phyloP scores from a whole-genome alignment of 2,888 invertebrate species.

The Eudemis profundana region DNA sequence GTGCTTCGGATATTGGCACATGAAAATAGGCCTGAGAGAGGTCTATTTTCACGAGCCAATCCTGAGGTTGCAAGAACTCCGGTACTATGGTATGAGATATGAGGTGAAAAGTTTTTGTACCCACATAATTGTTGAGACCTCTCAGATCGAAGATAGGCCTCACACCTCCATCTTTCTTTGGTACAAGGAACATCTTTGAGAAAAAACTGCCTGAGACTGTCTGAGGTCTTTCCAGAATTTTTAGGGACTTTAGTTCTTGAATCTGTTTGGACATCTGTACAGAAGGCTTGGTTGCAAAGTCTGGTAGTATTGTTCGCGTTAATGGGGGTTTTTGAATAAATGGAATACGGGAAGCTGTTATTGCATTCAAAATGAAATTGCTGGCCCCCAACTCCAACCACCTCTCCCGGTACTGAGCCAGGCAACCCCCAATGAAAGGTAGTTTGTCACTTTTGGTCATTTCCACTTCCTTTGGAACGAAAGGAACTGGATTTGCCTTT shows the following conservation, averaged over 20 bases:
- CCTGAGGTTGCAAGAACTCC: not conserved
- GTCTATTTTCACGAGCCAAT: conserved; percentile 33
- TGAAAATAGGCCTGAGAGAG: conserved; percentile 27
- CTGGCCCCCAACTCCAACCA: conserved; percentile 13
- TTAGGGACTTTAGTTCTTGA: no score
- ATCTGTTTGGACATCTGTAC: no score
- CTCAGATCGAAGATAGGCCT: conserved; percentile 10
- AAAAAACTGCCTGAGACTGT: not conserved
- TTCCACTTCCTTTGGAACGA: not conserved
- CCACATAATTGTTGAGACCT: conserved; percentile 15
- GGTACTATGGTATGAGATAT: conserved; percentile 2
- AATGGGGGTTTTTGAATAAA: conserved; percentile 5
- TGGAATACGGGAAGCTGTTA: conserved; percentile 3
- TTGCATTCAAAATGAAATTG: conserved; percentile 1
- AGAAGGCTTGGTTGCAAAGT: not conserved
- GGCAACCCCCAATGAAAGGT: conserved; percentile 22
- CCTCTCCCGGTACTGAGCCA: not conserved
- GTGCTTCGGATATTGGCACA: conserved; percentile 2
- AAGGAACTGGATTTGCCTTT: conserved; percentile 8
- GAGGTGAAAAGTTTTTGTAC: conserved; percentile 1
- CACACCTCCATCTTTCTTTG: not conserved
- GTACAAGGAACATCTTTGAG: not conserved
- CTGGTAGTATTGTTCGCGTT: not conserved
- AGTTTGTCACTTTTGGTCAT: not conserved
- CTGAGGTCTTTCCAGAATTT: not conserved